Base-by-base conservation (phyloP, 2,888 invertebrate genomes). In the Protophormia terraenovae region DNA sequence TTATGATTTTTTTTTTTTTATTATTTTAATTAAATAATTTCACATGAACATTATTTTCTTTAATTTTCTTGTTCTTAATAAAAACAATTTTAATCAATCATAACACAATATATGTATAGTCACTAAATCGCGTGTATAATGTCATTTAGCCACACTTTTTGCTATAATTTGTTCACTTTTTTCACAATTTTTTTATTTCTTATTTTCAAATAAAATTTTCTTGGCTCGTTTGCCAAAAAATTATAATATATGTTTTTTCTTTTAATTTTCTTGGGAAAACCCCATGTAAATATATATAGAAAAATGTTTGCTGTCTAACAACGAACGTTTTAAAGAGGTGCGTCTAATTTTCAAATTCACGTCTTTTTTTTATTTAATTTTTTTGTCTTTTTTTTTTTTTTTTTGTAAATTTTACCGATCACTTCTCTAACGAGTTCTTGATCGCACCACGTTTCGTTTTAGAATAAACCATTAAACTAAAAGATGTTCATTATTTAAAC, bases 401-500 rank as follows among this genome's bases (percentile, higher is more conserved):
- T 29, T 58, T 75, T n/a, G n/a, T n/a, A n/a, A 77, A 16, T 76
- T 62, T 64, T 45, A 58, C 38, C 76, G 82, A 19, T 66, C 35
- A 66, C 82, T 58, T 85, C 75, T 71, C 84, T 72, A 60, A 77
- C 22, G 76, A 85, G 90, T 87, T 91, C 91, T 91, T 90, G 88
- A 90, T 90, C 89, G 89, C 90, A 91, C 90, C 89, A 89, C 91
- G 89, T 89, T 89, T 89, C 86, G 87, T 88, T 89, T 90, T 90
- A 89, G 89, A 91, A 91, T 91, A 91, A 91, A 89, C 89, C 89
- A 88, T 88, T 88, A 89, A 88, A 88, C 89, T 88, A 89, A 87
- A 89, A 86, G 89, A 90, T 87, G 89, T 89, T 88, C 90, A 89
- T 89, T 91, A 91, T 91, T 92, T 92, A 92, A 91, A 91, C 88